Evolutionary conservation across 92 coral and sea anemone genomes (phyloP), one percentile per base, ranked within the genome.

Genomic region (Parazoanthus atlanticus): DNA sequence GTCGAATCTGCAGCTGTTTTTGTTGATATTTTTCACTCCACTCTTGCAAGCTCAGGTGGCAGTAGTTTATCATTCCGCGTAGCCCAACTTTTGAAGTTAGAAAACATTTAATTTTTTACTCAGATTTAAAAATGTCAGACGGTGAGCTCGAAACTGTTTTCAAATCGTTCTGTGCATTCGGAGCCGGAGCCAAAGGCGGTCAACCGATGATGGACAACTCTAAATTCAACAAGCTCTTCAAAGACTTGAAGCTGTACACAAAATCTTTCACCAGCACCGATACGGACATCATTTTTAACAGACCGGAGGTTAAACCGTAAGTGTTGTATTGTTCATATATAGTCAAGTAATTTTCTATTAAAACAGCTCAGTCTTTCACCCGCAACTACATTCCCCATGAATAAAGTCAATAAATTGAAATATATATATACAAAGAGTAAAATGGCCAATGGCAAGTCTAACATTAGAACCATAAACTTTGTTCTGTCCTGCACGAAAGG

Each of bases 251-350:
- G 56, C 66, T 90, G 64, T 73, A 86, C 46, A 89, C 74, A 28
- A 90, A 86, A 76, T 80, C 88, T 65, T 76, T 90, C 73, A 90
- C 93, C 1, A 79, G 90, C 56, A 90, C 93, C 30, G 93, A 90
- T 76, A 87, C 89, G 6, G 93, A 90, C 74, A 90, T 90, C 58
- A 90, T 90, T 67, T 90, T 90, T 76, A 90, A 87, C 90, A 69
- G 93, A 34, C 84, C 93, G 30, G 93, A 90, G 80, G 93, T 90
- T 21, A 90, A 90, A 69, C 32, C 88, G 93, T 90, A 82, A 81
- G 90, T 46, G 25, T 8, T 61, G 5, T 33, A 9, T 7, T 46
- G 49, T 46, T 46, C 38, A 36, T 36, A 36, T 69, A 19, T 25
- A 3, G 26, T 19, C 19, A 61, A 61, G 26, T 61, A 61, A 21